These are phyloP conservation scores for Vulpes ferrilata DNA, from an alignment of 2,113 vertebrate species.

Conservation along the genomic window DNA sequence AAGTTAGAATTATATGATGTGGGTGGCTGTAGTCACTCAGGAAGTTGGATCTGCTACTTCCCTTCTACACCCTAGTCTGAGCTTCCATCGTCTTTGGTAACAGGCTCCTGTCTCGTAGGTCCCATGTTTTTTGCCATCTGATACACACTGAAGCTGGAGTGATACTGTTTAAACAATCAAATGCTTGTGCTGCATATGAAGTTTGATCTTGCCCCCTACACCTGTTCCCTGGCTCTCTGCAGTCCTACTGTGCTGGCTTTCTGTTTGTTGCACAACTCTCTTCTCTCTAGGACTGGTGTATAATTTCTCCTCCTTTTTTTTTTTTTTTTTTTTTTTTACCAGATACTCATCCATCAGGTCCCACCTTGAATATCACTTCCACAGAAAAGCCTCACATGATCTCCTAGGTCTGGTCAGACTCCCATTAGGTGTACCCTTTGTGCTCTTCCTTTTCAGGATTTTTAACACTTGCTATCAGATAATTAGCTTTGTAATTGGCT, in stretches of 20 bases:
- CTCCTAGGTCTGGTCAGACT: background rate
- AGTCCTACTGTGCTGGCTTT: background rate
- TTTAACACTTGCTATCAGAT: background rate
- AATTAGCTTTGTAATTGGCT: background rate
- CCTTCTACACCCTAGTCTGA: background rate
- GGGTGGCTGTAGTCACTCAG: background rate
- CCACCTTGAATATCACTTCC: background rate
- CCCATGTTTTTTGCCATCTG: background rate
- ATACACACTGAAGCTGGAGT: background rate
- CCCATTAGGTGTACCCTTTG: background rate
- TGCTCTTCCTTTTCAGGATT: background rate
- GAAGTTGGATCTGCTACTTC: background rate
- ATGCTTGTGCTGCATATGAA: background rate
- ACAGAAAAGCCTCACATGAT: background rate
- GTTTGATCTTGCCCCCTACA: too few relatives aligned
- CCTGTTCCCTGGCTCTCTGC: background rate
- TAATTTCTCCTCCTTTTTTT: background rate
- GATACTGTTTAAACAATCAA: background rate
- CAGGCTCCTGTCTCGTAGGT: background rate
- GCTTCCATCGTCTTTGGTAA: background rate
- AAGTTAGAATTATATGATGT: background rate
- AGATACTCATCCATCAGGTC: background rate
- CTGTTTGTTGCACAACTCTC: background rate
- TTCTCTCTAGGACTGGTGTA: background rate
- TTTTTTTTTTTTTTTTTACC: background rate